A percentile compares a stretch with the other conserved stretches of the same genome.
Conservation (phyloP, 2,113 vertebrate species). For the Anoplopoma fimbria region DNA sequence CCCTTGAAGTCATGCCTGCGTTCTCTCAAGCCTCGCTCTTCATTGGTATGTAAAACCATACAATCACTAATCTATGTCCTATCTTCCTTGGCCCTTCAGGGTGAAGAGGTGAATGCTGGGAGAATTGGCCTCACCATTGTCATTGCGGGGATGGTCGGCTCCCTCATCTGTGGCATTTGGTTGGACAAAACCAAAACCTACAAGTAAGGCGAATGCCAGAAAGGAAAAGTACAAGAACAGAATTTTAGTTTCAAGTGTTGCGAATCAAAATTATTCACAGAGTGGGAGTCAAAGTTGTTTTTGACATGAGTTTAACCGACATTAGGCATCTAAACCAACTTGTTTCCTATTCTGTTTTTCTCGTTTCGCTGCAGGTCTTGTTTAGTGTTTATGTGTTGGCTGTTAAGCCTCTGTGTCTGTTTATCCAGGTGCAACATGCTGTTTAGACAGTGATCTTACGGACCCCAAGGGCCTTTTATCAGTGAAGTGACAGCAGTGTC, state of each 20-base stretch:
- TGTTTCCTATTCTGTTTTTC: neutral
- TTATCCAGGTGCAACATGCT: constrained; percentile 61
- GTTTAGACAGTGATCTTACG: constrained; percentile 5
- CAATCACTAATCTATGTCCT: neutral
- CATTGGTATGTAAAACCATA: neutral
- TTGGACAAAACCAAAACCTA: constrained; percentile 95
- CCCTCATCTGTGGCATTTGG: constrained; percentile 94
- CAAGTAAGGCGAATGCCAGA: constrained; percentile 86
- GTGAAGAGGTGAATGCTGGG: constrained; percentile 96
- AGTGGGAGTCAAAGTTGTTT: neutral
- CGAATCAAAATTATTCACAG: neutral
- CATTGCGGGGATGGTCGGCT: constrained; percentile 92
- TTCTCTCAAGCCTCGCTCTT: neutral
- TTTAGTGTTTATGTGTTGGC: constrained; percentile 21
- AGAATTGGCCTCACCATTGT: constrained; percentile 96
- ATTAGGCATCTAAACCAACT: neutral
- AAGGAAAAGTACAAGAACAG: no score
- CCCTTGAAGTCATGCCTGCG: neutral
- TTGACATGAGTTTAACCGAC: neutral
- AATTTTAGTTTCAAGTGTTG: neutral
- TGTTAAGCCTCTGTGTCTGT: constrained; percentile 29
- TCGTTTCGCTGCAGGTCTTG: neutral
- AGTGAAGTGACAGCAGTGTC: constrained; percentile 20
- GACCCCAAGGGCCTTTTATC: constrained; percentile 8
- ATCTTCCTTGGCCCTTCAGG: constrained; percentile 78